phyloP scores from a whole-genome alignment of 2,113 vertebrate genomes.

The Petromus typicus region DNA sequence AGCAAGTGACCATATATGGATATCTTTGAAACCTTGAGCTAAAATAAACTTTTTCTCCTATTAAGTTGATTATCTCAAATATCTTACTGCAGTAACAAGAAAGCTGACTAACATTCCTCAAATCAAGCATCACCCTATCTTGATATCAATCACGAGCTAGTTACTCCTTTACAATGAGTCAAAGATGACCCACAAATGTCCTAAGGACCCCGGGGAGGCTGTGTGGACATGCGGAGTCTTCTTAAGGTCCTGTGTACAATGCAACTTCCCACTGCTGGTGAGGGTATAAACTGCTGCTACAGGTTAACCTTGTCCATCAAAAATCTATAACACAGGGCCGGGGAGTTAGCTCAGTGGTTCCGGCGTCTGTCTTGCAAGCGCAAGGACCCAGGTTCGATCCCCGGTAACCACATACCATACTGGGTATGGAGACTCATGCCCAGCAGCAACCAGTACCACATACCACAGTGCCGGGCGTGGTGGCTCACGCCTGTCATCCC shows the following conservation, averaged over 20 bases:
- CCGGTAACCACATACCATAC: too few species aligned
- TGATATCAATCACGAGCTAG: neutral
- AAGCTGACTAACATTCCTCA: neutral
- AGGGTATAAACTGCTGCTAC: accelerated
- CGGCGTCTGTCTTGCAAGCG: too few species aligned
- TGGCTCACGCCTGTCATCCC: too few species aligned
- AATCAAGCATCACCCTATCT: neutral
- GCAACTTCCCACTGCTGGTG: accelerated
- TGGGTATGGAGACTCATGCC: too few species aligned
- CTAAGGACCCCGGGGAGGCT: neutral
- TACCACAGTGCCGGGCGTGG: too few species aligned
- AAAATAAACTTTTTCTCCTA: neutral
- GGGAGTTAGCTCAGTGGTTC: too few species aligned
- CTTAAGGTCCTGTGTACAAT: neutral
- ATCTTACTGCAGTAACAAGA: neutral
- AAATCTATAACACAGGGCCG: too few species aligned
- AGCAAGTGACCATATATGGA: neutral
- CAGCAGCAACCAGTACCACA: too few species aligned
- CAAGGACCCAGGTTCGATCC: too few species aligned
- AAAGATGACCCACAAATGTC: neutral
- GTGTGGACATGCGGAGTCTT: neutral
- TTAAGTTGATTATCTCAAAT: neutral
- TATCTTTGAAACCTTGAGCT: neutral
- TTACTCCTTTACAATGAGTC: neutral
- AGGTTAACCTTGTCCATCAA: neutral